Evolutionary conservation across 1,140 invertebrate genomes (phyloP), one percentile per base, ranked within the genome.

Genomic region (Orchesella cincta): DNA sequence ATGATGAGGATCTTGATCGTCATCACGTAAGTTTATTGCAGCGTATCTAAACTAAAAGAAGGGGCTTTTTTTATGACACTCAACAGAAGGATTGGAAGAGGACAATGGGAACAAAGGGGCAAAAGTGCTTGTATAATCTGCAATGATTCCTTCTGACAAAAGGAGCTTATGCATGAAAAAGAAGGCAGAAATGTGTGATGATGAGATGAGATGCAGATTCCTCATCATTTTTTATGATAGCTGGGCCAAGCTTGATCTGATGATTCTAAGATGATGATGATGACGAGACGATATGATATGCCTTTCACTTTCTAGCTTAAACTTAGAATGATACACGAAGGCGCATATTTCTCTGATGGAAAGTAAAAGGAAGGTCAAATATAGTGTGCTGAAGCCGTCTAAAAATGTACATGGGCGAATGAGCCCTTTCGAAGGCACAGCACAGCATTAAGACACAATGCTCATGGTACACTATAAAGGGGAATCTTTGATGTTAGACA

Each of bases 101-200:
- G 33, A 26, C 29, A 67, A 31, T 8, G 62, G 62, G 33, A 67
- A 26, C 29, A 67, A 67, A 29, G 29, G 62, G 62, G 62, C 62
- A 67, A 67, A 67, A 67, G 62, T 67, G 62, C 62, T 67, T 67
- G 62, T 67, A 67, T 67, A 67, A 67, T 67, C 62, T 33, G 62
- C 26, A 67, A 67, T 33, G 62, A 67, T 67, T 67, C 62, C 33
- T 33, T 67, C 33, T 67, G 8, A 67, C 26, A 29, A 67, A 31
- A 14, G 62, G 62, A 33, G 62, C 62, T 33, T 31, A 67, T 67
- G 62, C 28, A 3, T 31, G 23, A 57, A 57, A 57, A 57, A 57
- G 54, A 23, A 57, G 54, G 54, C 29, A 31, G n/a, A 12, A 67
- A 5, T 31, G 62, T 29, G 62, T 67, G 8, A 23, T 26, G 54